Evolutionary conservation across 2,113 vertebrate species (phyloP), one percentile per base, ranked within the genome.

Genomic region (Nipponia nippon): DNA sequence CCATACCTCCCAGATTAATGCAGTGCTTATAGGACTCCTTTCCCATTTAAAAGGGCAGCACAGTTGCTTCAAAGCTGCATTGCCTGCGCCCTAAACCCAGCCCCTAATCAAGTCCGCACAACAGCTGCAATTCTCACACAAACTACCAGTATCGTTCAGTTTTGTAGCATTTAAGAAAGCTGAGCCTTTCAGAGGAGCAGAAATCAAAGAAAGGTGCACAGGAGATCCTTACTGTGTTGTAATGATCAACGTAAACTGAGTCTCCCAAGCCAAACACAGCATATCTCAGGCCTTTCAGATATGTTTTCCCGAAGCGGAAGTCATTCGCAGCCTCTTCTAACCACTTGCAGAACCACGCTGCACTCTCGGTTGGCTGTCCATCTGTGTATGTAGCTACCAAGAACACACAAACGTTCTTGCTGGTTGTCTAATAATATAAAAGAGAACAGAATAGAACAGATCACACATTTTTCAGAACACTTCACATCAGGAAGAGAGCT

Each of bases 331-430:
- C 98, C 44, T 99, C 99, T 79, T 99, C 98, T 50, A 99, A 80
- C 99, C 99, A 99, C 91, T 98, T 99, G 92, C 98, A 99, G 97
- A 99, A 99, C 99, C 99, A 99, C 17, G 96, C 96, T 0, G 99
- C 98, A 0, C 98, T 99, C 89, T 99, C 98, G 0, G 99, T 97
- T 1, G 99, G 99, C 65, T 92, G 97, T 29, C 99, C 99, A 0
- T 99, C 99, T 0, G 99, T 99, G 95, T 99, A 99, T 0, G 99
- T 99, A 50, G 99, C 98, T 89, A 99, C 96, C 62, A 99, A 93
- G 91, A 99, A 99, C 81, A 98, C 98, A 44, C 99, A 99, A 13
- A 99, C 55, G 3, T 84, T 98, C 94, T 97, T 98, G 96, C 96
- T 98, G 56, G 89, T 78, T n/a, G 98, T 97, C 99, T 99, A 76